Conservation (phyloP, 2,888 invertebrate species). For the Leucoma salicis region DNA sequence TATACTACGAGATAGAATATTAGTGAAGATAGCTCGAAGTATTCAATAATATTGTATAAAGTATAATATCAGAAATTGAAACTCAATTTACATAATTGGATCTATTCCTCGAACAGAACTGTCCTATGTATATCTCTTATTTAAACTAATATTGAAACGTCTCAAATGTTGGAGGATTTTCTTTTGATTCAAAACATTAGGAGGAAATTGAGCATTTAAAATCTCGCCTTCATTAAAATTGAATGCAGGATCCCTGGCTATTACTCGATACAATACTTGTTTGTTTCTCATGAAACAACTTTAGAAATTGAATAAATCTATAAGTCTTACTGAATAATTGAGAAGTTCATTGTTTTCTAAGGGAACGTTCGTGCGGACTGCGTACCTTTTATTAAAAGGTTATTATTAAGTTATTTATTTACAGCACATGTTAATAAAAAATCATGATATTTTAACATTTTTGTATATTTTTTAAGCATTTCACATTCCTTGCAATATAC, state of each 20-base stretch:
- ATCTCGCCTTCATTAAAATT: conserved; percentile 36
- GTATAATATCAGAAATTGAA: no score
- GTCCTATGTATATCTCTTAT: conserved; percentile 24
- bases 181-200: conserved; percentile 34
- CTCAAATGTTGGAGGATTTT: conserved; percentile 35
- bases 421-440: not conserved
- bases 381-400: conserved; percentile 1
- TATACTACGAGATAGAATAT: no score
- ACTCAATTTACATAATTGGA: no score
- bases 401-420: not conserved
- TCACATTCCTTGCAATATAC: no score
- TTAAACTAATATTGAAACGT: conserved; percentile 38
- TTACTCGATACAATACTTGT: conserved; percentile 26
- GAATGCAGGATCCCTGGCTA: conserved; percentile 12
- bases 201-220: conserved; percentile 47
- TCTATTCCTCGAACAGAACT: conserved; percentile 16
- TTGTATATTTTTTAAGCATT: no score
- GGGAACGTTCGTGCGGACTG: not conserved
- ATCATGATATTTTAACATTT: no score
- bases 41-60: no score
- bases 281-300: conserved; percentile 26
- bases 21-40: no score
- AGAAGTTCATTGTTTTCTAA: conserved; percentile 15
- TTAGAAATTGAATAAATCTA: conserved; percentile 15
- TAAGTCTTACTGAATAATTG: conserved; percentile 11